Evolutionary conservation across 2,888 invertebrate species (phyloP).

Genomic region (Pachycephus smyrnensis): DNA sequence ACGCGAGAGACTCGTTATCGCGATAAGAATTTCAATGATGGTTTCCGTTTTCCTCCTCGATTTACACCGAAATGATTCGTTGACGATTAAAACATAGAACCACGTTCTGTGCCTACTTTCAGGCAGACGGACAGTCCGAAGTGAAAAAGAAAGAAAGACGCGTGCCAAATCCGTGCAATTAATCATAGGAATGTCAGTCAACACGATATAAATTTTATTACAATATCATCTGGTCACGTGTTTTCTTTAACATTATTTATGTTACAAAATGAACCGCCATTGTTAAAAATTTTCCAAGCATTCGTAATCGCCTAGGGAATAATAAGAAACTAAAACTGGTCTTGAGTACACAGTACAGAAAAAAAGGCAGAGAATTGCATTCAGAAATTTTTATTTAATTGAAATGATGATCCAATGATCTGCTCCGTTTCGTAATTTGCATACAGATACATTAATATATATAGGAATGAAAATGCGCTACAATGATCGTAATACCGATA

Average conservation of each 20-base stretch:
- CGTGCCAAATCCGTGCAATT: background rate
- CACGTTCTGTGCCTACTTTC: too few relatives aligned
- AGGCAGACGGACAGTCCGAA: too few relatives aligned
- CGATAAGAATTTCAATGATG: background rate
- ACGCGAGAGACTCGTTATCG: background rate
- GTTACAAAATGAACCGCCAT: background rate
- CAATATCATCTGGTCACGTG: background rate
- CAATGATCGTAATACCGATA: background rate
- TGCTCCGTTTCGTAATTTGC: background rate
- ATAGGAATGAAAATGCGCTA: background rate
- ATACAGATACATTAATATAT: background rate
- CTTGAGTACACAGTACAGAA: background rate
- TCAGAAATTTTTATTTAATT: background rate
- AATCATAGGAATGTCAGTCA: background rate
- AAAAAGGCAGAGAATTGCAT: background rate
- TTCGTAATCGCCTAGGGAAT: background rate
- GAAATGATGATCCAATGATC: background rate
- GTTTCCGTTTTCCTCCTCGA: background rate
- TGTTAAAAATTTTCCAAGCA: background rate
- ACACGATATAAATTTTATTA: background rate
- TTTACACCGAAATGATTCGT: background rate
- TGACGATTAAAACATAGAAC: background rate
- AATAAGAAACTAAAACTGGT: background rate
- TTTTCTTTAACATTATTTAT: background rate
- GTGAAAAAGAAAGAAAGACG: too few relatives aligned